phyloP scores from a whole-genome alignment of 2,113 vertebrate species.

The Corydoras maculifer region DNA sequence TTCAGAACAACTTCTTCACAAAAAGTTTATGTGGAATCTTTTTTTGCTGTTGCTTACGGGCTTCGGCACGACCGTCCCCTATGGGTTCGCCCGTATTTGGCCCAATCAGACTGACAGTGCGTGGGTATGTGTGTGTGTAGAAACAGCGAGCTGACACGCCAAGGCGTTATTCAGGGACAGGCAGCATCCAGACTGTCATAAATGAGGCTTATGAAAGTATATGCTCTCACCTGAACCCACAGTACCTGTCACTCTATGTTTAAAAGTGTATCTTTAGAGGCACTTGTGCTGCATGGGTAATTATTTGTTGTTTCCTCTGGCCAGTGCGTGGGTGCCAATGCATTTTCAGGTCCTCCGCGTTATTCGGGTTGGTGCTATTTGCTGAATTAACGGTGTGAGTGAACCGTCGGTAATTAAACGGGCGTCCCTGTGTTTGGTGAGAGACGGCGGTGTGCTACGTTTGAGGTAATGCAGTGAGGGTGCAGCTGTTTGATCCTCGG shows the following conservation, averaged over 20 bases:
- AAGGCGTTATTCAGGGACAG: conserved; percentile 1
- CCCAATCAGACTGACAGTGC: conserved; percentile 22
- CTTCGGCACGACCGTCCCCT: conserved; percentile 8
- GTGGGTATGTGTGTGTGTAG: background rate
- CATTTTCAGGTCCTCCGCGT: conserved; percentile 3
- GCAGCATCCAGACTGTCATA: conserved; percentile 2
- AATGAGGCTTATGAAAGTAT: conserved; percentile 14
- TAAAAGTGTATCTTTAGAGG: background rate
- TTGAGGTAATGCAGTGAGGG: background rate
- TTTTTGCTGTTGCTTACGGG: conserved; percentile 11
- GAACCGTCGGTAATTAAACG: conserved; percentile 15
- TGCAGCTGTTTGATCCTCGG: background rate
- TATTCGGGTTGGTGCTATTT: conserved; percentile 13
- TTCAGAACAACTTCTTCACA: background rate
- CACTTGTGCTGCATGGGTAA: background rate
- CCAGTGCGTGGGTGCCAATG: conserved; percentile 25
- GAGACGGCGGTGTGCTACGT: too few species aligned
- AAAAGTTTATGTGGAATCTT: background rate
- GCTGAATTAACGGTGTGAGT: conserved; percentile 1
- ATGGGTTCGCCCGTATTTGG: conserved; percentile 5
- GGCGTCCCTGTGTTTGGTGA: conserved; percentile 2
- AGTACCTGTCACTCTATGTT: background rate
- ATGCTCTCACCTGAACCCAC: conserved; percentile 3
- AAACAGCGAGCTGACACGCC: conserved; percentile 1
- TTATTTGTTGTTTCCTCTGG: background rate